Evolutionary conservation across 1,140 invertebrate genomes (phyloP), one percentile per base, ranked within the genome.

Genomic region (Pseudomyrmex cubaensis): DNA sequence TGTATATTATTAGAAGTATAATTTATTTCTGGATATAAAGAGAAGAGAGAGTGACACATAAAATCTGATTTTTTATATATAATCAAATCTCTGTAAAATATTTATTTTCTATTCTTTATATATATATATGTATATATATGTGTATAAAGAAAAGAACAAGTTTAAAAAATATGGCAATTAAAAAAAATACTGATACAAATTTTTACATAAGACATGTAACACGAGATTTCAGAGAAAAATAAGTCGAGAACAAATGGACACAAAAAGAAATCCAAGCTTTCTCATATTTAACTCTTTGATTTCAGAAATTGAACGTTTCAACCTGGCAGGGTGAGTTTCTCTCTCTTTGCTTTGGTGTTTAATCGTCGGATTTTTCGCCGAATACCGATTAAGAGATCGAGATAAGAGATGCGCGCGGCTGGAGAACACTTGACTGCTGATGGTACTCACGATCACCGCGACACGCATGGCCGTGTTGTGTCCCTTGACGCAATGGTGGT

Each of bases 371-470:
- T 17, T 46, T 15, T 61, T 46, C 35, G 35, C 12, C 7, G n/a
- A 44, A 10, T 5, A 15, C 15, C 20, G 61, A 12, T 35, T 17
- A 15, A n/a, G n/a, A n/a, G n/a, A 46, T 5, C 20, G 20, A 35
- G 54, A 25, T n/a, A 44, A 76, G 63, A 54, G 70, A 54, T 52
- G 22, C 15, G n/a, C 44, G n/a, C n/a, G 50, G 20, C 54, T 35
- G n/a, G 69, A 52, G 48, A 69, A 59, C 44, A 80, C 63, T 77
- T 78, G 57, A 61, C 66, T 17, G 48, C 12, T n/a, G 15, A 7
- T 25, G 46, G 77, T 89, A 89, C 87, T 89, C 87, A 89, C 87
- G 64, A 89, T 89, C 84, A 88, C 84, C 54, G 86, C 78, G 86
- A 88, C 80, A 75, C 87, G 87, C 87, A 88, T 89, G 87, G 86